phyloP scores from a whole-genome alignment of 2,113 vertebrate genomes.

The Cercocebus atys region DNA sequence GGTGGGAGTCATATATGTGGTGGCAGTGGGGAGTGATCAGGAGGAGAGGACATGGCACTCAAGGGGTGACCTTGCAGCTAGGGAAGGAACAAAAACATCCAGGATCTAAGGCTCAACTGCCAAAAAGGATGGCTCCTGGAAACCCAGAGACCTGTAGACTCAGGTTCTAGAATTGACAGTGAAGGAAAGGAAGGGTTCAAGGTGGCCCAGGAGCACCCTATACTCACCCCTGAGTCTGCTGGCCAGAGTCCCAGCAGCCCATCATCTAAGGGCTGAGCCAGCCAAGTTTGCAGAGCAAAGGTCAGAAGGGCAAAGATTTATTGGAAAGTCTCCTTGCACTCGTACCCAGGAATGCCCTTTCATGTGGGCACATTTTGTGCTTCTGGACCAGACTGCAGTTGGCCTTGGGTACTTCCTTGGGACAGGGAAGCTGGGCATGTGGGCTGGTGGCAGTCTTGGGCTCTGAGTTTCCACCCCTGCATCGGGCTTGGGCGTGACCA shows the following conservation, averaged over 20 bases:
- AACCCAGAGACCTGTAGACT: not conserved
- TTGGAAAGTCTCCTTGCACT: not conserved
- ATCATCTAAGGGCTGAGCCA: not conserved
- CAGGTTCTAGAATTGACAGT: not conserved
- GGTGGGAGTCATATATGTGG: fast-evolving
- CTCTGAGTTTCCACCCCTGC: not conserved
- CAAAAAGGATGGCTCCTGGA: not conserved
- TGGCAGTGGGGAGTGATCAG: not conserved
- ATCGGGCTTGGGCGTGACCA: not conserved
- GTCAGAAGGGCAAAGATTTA: conserved; percentile 35
- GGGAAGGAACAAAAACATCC: not conserved
- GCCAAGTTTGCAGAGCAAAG: conserved; percentile 26
- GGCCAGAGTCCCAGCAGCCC: not conserved
- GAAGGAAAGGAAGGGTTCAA: not conserved
- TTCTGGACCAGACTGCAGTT: not conserved
- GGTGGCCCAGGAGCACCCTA: not conserved
- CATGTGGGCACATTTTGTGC: not conserved
- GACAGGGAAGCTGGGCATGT: not conserved
- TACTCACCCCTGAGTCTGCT: not conserved
- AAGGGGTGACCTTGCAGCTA: not conserved
- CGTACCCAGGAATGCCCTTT: not conserved
- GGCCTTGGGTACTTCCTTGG: not conserved
- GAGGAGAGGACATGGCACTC: not conserved
- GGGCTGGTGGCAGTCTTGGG: not conserved
- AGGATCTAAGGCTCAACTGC: not conserved